phyloP scores from a whole-genome alignment of 2,113 vertebrate species.

The Lipotes vexillifer region DNA sequence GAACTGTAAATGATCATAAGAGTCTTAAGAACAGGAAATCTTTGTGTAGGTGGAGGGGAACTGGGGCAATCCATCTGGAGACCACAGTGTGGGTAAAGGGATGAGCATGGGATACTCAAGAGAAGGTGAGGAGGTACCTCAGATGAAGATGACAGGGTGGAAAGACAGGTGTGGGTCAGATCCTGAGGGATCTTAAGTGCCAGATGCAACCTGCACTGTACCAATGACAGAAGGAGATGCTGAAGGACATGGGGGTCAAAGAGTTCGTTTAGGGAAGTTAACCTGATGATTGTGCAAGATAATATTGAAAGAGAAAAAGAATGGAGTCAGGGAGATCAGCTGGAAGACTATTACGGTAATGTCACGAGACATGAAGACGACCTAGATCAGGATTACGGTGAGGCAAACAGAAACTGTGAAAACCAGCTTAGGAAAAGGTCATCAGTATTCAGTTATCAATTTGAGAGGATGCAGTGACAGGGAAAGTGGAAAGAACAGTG shows the following conservation, averaged over 20 bases:
- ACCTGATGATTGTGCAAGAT: fast-evolving
- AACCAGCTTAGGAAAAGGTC: background rate
- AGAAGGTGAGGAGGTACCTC: background rate
- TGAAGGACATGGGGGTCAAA: background rate
- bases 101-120: fast-evolving
- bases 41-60: no score
- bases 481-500: background rate
- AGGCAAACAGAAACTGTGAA: background rate
- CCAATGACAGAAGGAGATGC: background rate
- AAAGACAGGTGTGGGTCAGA: background rate
- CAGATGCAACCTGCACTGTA: no score
- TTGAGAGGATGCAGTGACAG: background rate
- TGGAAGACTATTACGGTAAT: fast-evolving
- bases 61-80: background rate
- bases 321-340: background rate
- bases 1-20: background rate
- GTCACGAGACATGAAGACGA: fast-evolving
- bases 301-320: background rate
- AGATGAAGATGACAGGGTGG: background rate
- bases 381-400: fast-evolving
- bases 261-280: background rate
- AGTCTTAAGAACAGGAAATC: background rate
- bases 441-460: fast-evolving
- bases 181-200: background rate
- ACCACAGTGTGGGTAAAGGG: background rate